Base-by-base conservation (phyloP, 2,797 vertebrate genomes). In the Molossus alvarezi region DNA sequence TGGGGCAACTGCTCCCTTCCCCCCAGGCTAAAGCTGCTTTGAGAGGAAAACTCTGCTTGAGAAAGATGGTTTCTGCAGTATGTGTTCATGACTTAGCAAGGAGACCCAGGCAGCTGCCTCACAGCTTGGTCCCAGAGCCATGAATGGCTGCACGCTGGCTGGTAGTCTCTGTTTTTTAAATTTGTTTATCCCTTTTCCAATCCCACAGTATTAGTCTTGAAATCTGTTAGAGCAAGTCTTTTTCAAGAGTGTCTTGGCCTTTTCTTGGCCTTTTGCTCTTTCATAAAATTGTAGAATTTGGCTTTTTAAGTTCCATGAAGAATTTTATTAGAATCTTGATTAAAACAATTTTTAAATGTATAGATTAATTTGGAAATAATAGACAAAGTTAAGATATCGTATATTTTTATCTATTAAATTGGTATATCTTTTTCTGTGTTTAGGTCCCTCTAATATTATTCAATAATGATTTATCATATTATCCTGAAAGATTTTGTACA, bases 291-390 rank as follows among this genome's bases (percentile, higher is more conserved):
- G 7, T 67, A 80, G 65, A 88, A 91, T 84, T 60, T 79, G 37
- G 33, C 41, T 88, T 77, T 18, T 94, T 17, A 65, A 53, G 13
- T 82, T 76, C 55, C 45, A 9, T 25, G 41, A 82, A 48, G 37
- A 79, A 82, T 87, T 90, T 53, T 77, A 48, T 64, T 72, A 71
- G 14, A 2, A 71, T 20, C 93, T 82, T 62, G n/a, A 33, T 17
- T 62, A 6, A 27, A 86, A 73, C 41, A 45, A 73, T 41, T 45
- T 71, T 82, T 53, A 18, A 58, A 51, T 76, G 55, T 27, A 37
- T 83, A 82, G 37, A 27, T 94, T 91, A 71, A 83, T 77, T 88
- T 77, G 3, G 9, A 20, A 62, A 83, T 67, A 79, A 53, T 48
- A 45, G 77, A 41, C 5, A 73, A 20, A 48, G 55, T 76, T 71